Conservation (phyloP, 1,140 invertebrate species). For the Cydia strobilella region DNA sequence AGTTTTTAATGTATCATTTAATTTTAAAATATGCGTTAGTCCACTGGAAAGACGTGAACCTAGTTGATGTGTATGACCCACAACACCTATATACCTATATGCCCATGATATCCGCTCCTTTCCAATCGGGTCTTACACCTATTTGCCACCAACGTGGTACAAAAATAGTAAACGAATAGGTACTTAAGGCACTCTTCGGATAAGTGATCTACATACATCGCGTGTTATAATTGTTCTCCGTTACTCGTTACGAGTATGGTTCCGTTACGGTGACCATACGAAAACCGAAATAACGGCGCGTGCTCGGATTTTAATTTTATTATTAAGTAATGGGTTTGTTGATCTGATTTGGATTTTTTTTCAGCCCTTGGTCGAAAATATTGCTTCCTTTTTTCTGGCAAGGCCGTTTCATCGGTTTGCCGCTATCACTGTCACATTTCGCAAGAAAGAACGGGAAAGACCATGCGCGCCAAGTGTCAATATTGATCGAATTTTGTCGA, state of each 20-base stretch:
- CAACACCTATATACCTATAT: too few species aligned
- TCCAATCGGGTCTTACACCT: too few species aligned
- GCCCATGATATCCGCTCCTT: too few species aligned
- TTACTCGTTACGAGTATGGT: slow-evolving; percentile 49
- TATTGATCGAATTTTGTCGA: too few species aligned
- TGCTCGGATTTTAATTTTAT: slow-evolving; percentile 43
- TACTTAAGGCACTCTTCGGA: slow-evolving; percentile 31
- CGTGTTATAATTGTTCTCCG: slow-evolving; percentile 56
- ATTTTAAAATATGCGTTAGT: too few species aligned
- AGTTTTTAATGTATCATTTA: too few species aligned
- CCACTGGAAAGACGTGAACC: too few species aligned
- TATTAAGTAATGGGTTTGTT: slow-evolving; percentile 32
- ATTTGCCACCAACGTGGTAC: not conserved
- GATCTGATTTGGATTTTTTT: slow-evolving; percentile 1
- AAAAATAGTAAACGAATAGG: slow-evolving; percentile 8
- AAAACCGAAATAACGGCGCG: slow-evolving; percentile 41
- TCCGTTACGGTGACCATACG: slow-evolving; percentile 59
- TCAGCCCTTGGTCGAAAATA: not conserved
- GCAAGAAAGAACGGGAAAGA: too few species aligned
- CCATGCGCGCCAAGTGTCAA: too few species aligned
- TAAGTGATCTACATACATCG: slow-evolving; percentile 51
- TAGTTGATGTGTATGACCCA: too few species aligned
- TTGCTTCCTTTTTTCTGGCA: not conserved
- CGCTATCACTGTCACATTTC: too few species aligned
- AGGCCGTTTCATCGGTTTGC: too few species aligned